Evolutionary conservation across 2,888 invertebrate genomes (phyloP), one percentile per base, ranked within the genome.

Genomic region (Hedya salicella): DNA sequence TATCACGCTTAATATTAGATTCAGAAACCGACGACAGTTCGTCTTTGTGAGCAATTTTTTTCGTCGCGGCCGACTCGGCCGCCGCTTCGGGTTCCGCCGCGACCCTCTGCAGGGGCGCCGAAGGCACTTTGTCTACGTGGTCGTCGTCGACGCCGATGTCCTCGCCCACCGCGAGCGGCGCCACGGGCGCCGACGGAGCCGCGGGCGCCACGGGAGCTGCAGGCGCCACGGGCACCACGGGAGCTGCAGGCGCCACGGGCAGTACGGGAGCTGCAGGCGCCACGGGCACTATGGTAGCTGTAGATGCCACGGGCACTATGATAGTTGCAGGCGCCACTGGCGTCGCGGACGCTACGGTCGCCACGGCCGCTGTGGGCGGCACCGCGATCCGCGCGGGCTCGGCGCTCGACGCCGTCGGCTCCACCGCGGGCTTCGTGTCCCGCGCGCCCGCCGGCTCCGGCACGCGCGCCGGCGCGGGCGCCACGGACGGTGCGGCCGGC

Each of bases 61-160:
- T 84, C 74, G 79, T 79, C 77, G 84, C 86, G 80, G 85, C 86
- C 76, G 84, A 75, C 69, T 82, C 83, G 73, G 88, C 83, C 79
- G 82, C 82, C 77, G 85, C 78, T 78, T 78, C 82, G 69, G 81
- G 79, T 53, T 76, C 75, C 60, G 59, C 54, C 49, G 71, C 39
- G 52, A 81, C 77, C 76, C 80, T 78, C 73, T 78, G 87, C 76
- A 76, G 77, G 73, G 84, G 81, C 81, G 81, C 81, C 84, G 83
- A 88, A 82, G 93, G 93, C 80, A 93, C 93, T 82, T 91, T 89
- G 78, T 94, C 89, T 79, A 83, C 93, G 80, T 90, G 90, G 73
- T 95, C 95, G 78, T 95, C 95, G 75, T 95, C 95, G 53, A 95
- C 95, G 49, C 94, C 94, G 82, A 95, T 94, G 78, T 95, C 94